These are phyloP conservation scores for Papilio polytes DNA, from an alignment of 1,140 invertebrate genomes.

Conservation along the genomic window DNA sequence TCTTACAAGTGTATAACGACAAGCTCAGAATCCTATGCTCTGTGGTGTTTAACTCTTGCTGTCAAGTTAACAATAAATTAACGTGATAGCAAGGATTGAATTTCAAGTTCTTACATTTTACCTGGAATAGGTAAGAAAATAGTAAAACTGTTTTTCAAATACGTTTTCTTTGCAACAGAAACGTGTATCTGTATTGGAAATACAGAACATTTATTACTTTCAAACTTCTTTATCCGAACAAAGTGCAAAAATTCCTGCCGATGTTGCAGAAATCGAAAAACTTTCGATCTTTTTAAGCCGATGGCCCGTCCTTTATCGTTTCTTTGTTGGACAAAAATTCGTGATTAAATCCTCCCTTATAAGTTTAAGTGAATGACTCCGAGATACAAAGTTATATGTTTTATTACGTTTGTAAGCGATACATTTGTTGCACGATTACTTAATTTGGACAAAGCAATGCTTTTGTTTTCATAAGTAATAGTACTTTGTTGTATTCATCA, in stretches of 20 bases:
- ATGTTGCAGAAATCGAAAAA: slow-evolving; percentile 28
- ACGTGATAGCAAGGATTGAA: not conserved
- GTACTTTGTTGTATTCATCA: not conserved
- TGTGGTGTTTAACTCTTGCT: not conserved
- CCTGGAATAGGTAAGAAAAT: not conserved
- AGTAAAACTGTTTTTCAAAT: not conserved
- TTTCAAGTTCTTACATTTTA: not conserved
- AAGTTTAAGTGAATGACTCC: slow-evolving; percentile 6
- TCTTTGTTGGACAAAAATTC: slow-evolving; percentile 6
- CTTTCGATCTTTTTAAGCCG: slow-evolving; percentile 25
- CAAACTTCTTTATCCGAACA: slow-evolving; percentile 27
- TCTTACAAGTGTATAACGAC: no score
- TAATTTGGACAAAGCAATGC: not conserved
- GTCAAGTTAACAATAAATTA: not conserved
- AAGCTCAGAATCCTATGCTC: not conserved
- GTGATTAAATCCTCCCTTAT: slow-evolving; percentile 23
- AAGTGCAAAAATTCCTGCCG: slow-evolving; percentile 23
- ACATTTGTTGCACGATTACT: not conserved
- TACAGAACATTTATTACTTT: slow-evolving; percentile 30
- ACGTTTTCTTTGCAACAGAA: slow-evolving; percentile 18
- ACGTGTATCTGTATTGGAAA: slow-evolving; percentile 11
- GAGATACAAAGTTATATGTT: not conserved
- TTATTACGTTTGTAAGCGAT: not conserved
- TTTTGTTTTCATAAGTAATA: not conserved
- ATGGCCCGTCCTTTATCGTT: slow-evolving; percentile 22